Conservation (phyloP, 2,888 invertebrate species). For the Trichogramma evanescens region DNA sequence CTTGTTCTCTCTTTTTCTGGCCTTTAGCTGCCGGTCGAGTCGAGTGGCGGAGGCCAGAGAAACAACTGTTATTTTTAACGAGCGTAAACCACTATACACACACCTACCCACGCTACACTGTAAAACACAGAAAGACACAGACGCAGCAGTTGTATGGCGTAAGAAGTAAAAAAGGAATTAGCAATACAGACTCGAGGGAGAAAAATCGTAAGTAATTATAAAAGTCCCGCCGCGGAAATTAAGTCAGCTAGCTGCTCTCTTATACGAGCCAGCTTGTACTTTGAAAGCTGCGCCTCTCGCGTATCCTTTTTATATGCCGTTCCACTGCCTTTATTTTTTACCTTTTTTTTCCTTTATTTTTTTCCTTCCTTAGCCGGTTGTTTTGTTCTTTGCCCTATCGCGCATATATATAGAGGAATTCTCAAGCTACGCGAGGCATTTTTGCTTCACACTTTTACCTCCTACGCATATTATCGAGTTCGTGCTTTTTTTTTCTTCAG, state of each 20-base stretch:
- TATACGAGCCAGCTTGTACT: no score
- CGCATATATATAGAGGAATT: not conserved
- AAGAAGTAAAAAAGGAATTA: not conserved
- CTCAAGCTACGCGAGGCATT: no score
- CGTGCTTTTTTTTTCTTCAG: no score
- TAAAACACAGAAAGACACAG: not conserved
- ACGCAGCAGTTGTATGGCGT: not conserved
- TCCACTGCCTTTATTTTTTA: not conserved
- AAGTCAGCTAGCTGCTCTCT: slow-evolving; percentile 12
- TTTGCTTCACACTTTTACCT: no score
- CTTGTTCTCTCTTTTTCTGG: not conserved
- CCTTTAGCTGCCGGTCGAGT: not conserved
- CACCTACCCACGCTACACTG: not conserved
- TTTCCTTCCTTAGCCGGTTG: not conserved
- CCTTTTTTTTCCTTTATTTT: not conserved
- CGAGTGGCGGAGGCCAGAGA: not conserved
- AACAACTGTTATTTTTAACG: slow-evolving; percentile 19
- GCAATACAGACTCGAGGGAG: not conserved
- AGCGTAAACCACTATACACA: slow-evolving; percentile 8
- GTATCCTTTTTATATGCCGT: not conserved
- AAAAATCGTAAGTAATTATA: slow-evolving; percentile 19
- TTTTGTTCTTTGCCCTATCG: not conserved
- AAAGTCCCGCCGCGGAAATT: slow-evolving; percentile 16
- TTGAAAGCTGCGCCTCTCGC: not conserved
- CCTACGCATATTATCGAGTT: no score